A percentile compares a stretch with the other conserved stretches of the same genome.
Evolutionary conservation across 2,797 vertebrate species (phyloP).

Genomic region (Lepilemur septentrionalis): DNA sequence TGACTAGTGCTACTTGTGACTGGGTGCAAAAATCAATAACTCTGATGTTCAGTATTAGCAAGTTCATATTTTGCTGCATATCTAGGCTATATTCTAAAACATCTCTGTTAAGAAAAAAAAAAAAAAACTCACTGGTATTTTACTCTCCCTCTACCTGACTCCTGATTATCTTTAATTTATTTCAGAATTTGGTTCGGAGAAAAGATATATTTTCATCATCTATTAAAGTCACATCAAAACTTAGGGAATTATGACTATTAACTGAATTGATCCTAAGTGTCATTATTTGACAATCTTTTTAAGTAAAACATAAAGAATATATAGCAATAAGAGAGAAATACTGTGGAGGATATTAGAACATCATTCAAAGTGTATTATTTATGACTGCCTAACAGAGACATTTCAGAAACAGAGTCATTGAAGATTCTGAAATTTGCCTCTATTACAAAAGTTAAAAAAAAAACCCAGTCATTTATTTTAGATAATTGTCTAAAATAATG

Average conservation of each 20-base stretch:
- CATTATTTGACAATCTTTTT: neutral
- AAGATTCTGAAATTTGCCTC: neutral
- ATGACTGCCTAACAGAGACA: neutral
- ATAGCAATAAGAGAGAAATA: neutral
- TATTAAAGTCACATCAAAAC: neutral
- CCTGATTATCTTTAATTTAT: neutral
- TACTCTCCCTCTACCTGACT: neutral
- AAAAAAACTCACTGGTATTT: neutral
- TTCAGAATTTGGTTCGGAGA: neutral
- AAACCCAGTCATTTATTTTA: neutral
- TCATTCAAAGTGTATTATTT: neutral
- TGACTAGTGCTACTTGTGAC: neutral
- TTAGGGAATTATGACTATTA: neutral
- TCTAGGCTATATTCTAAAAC: neutral
- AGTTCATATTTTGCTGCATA: neutral
- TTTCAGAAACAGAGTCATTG: neutral
- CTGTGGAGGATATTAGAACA: neutral
- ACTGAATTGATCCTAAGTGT: neutral
- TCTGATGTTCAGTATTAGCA: neutral
- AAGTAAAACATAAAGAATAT: neutral
- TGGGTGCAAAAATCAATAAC: neutral
- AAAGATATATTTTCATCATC: neutral
- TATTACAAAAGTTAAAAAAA: neutral
- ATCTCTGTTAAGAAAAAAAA: neutral
- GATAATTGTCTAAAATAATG: neutral